Conservation (phyloP, 2,797 vertebrate species). For the Falco berigora region DNA sequence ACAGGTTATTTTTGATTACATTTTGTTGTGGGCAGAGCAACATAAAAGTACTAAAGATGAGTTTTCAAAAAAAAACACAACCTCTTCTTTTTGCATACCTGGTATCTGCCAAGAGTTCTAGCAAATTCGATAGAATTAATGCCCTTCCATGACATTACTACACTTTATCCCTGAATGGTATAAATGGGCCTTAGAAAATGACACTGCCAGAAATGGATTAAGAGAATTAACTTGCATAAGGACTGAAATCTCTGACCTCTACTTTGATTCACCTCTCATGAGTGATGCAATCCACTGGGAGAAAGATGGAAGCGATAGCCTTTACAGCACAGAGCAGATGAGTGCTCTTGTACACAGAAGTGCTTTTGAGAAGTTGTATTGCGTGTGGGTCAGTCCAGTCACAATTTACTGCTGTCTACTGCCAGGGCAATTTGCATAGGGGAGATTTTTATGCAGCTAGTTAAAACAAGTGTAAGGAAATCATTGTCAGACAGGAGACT, state of each 20-base stretch:
- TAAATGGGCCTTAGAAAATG: constrained; percentile 7
- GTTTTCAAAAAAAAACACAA: background rate
- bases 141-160: background rate
- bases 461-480: constrained; percentile 1
- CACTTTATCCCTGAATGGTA: background rate
- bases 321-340: background rate
- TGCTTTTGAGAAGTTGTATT: background rate
- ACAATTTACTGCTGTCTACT: background rate
- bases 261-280: background rate
- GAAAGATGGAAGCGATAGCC: constrained; percentile 1
- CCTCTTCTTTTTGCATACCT: background rate
- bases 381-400: background rate
- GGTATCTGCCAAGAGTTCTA: background rate
- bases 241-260: constrained; percentile 30
- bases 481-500: background rate
- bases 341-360: background rate
- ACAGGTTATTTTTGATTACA: background rate
- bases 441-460: background rate
- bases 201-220: background rate
- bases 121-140: background rate
- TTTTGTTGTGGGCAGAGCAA: background rate
- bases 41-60: background rate
- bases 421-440: background rate
- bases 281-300: background rate
- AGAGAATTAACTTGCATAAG: constrained; percentile 18